A percentile compares a stretch with the other conserved stretches of the same genome.
Evolutionary conservation across 2,113 vertebrate genomes (phyloP).

Genomic region (Cottus gobio): DNA sequence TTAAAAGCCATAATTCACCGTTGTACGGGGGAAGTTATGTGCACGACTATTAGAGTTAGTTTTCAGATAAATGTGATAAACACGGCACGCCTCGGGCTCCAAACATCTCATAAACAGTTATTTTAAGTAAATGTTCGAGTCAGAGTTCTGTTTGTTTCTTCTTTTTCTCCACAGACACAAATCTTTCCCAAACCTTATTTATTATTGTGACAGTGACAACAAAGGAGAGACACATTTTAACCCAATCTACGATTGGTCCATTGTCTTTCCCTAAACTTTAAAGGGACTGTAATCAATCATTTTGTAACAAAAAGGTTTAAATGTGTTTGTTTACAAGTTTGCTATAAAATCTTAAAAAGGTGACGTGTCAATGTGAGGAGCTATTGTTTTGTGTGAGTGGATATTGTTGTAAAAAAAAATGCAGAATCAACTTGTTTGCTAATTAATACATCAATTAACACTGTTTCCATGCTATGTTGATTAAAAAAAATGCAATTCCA

Average conservation of each 20-base stretch:
- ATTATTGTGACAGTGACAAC: too few relatives aligned
- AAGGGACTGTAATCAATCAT: too few relatives aligned
- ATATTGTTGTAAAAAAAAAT: background rate
- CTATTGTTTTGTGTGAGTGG: too few relatives aligned
- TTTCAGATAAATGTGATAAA: background rate
- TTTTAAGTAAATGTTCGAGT: background rate
- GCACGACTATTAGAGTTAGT: background rate
- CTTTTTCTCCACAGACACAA: background rate
- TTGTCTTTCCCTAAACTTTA: too few relatives aligned
- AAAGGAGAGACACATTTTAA: too few relatives aligned
- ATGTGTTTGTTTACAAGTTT: too few relatives aligned
- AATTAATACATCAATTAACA: background rate
- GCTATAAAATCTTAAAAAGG: too few relatives aligned
- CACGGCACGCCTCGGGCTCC: background rate
- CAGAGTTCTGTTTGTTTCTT: background rate
- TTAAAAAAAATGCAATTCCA: background rate
- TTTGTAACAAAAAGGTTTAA: too few relatives aligned
- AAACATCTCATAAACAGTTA: background rate
- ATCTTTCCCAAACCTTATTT: too few relatives aligned
- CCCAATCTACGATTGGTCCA: too few relatives aligned
- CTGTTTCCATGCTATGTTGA: background rate
- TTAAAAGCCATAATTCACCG: background rate
- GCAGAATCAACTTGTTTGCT: background rate
- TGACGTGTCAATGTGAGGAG: background rate
- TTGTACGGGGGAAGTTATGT: background rate